Evolutionary conservation across 2,113 vertebrate species (phyloP), one percentile per base, ranked within the genome.

Genomic region (Agapornis roseicollis): DNA sequence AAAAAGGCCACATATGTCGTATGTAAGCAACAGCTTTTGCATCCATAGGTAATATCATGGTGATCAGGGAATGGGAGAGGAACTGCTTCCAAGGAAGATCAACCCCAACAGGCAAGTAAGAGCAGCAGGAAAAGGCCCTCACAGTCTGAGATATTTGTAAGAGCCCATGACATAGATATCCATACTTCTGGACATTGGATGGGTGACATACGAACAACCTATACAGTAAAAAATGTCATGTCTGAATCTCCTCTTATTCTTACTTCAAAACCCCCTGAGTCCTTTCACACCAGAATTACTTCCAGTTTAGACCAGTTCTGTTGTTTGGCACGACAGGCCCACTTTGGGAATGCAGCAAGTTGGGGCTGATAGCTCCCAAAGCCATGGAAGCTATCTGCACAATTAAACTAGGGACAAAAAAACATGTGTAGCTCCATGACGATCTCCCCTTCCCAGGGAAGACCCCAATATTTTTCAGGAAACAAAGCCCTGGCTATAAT

Each of bases 141-240:
- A 20, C 13, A 53, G 27, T n/a, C 25, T 24, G 16, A 9, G 13
- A 20, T 14, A 58, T 42, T 73, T 53, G 7, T 28, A 49, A 41
- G 29, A 84, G 25, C 25, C 42, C 55, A 61, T 6, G 42, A 29
- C 0, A 7, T 29, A 55, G 23, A 28, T 16, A 82, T 13, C 27
- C 11, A 2, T 10, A 19, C 35, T 80, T 49, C 71, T 68, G n/a
- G 9, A 19, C 22, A 72, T 16, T 0, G 0, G 27, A n/a, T 5
- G 46, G 60, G 49, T 9, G 19, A 89, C 68, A 78, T 8, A 2
- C 5, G 0, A 69, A 61, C 19, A 12, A 80, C 4, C 16, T 28
- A 6, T 19, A 39, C 7, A 71, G 41, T 18, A 60, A 65, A 60
- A 65, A 66, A 68, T 14, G 11, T 13, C 6, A 8, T 50, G 68